Evolutionary conservation across 1,140 invertebrate genomes (phyloP).

Genomic region (Drosophila nannoptera): DNA sequence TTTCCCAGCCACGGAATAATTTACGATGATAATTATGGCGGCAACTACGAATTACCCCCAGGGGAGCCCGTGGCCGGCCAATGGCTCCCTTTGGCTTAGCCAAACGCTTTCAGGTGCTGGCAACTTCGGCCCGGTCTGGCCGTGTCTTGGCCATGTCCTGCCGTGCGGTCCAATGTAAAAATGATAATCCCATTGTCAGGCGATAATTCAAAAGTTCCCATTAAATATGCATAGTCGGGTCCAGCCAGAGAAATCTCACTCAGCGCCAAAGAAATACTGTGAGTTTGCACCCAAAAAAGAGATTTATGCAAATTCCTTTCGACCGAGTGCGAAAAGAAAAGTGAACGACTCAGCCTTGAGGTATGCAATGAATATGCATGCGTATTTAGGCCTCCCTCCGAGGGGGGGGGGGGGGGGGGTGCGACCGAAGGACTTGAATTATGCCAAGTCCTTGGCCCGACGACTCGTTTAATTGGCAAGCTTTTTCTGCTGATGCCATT

Average conservation of each 20-base stretch:
- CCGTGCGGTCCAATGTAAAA: conserved; percentile 64
- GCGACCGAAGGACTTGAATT: conserved; percentile 54
- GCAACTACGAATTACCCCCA: conserved; percentile 72
- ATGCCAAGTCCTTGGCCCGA: conserved; percentile 26
- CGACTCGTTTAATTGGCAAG: conserved; percentile 54
- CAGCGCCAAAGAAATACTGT: conserved; percentile 37
- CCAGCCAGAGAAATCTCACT: conserved; percentile 22
- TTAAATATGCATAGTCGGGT: conserved; percentile 27
- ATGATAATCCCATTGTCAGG: conserved; percentile 78
- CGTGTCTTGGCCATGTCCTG: conserved; percentile 21
- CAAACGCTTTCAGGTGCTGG: conserved; percentile 2
- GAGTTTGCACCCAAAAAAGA: conserved; percentile 24
- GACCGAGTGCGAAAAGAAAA: conserved; percentile 25
- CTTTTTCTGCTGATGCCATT: conserved; percentile 54
- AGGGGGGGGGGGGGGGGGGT: too few relatives aligned
- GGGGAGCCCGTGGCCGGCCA: conserved; percentile 51
- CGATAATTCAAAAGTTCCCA: conserved; percentile 74
- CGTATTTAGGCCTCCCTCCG: background rate
- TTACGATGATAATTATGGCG: conserved; percentile 77
- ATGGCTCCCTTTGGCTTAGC: conserved; percentile 33
- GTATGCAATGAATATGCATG: conserved; percentile 53
- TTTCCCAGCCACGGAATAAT: conserved; percentile 46
- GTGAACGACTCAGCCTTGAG: conserved; percentile 19
- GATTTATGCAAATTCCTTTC: conserved; percentile 47
- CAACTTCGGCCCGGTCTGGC: conserved; percentile 1